Base-by-base conservation (phyloP, 2,797 vertebrate genomes). In the Hyperoplus immaculatus region DNA sequence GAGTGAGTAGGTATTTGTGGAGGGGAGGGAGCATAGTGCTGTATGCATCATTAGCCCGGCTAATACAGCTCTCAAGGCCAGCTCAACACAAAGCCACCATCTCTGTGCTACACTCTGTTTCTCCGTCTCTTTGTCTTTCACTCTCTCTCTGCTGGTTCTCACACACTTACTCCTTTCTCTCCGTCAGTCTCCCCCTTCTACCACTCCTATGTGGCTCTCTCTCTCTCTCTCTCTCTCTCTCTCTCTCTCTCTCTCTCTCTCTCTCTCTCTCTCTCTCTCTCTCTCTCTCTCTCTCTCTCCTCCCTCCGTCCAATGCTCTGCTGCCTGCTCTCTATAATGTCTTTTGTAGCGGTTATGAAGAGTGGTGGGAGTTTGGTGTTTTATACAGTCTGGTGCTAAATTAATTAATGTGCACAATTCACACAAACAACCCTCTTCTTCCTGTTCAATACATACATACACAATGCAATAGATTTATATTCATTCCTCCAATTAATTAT, bases 291-390 rank as follows among this genome's bases (percentile, higher is more conserved):
- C 77, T 85, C 81, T 79, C 68, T 43, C 76, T 73, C 68, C 83
- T 82, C 86, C 69, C 83, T 88, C 88, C 58, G 89, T 92, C 88
- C 29, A 29, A 88, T 88, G 91, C 93, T 91, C 91, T 86, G 86
- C 89, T 94, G 92, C 82, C 64, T 80, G 78, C 72, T 18, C 82
- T 93, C 93, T 94, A 70, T 89, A 83, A 84, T 68, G 69, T 77
- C 89, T 93, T 93, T 93, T 94, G 90, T 92, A 69, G 66, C 13
- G 1, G 75, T 91, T 84, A 77, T 86, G 83, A 83, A 80, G 86
- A 86, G 66, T 58, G 46, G 76, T 56, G 86, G 65, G 62, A 77
- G 70, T 77, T 56, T 43, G 41, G 51, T 72, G 50, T 72, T 88
- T 88, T 58, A 73, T 78, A 69, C 61, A 64, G 60, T 78, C 82